Conservation (phyloP, 2,113 vertebrate genomes). For the Procapra przewalskii region DNA sequence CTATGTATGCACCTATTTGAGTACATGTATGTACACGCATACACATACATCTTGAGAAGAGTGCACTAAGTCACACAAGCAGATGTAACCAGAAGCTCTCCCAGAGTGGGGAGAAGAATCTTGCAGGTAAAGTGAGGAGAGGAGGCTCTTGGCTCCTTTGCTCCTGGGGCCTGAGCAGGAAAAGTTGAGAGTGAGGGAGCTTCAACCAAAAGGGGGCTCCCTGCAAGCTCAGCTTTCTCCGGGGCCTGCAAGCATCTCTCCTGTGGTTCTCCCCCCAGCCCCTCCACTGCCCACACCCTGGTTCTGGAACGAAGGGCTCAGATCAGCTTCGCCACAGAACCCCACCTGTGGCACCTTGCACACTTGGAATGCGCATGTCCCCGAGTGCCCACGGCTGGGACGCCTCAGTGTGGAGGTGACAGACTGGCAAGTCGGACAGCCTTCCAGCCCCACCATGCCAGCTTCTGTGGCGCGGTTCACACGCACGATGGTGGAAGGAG, state of each 20-base stretch:
- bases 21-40: too few species aligned
- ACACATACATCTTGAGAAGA: not conserved
- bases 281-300: not conserved
- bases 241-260: not conserved
- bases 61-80: not conserved
- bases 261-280: not conserved
- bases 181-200: not conserved
- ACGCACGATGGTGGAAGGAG: not conserved
- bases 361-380: not conserved
- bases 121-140: not conserved
- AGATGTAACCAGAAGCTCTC: not conserved
- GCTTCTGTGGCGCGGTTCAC: not conserved
- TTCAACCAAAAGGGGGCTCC: fast-evolving
- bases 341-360: not conserved
- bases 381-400: not conserved
- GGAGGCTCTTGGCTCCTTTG: not conserved
- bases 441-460: not conserved
- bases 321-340: not conserved
- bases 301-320: not conserved
- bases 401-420: not conserved
- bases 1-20: not conserved
- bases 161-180: not conserved
- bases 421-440: not conserved
- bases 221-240: not conserved
- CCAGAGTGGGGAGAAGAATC: not conserved